These are phyloP conservation scores for Leptodactylus fuscus DNA, from an alignment of 2,113 vertebrate genomes.

Conservation along the genomic window DNA sequence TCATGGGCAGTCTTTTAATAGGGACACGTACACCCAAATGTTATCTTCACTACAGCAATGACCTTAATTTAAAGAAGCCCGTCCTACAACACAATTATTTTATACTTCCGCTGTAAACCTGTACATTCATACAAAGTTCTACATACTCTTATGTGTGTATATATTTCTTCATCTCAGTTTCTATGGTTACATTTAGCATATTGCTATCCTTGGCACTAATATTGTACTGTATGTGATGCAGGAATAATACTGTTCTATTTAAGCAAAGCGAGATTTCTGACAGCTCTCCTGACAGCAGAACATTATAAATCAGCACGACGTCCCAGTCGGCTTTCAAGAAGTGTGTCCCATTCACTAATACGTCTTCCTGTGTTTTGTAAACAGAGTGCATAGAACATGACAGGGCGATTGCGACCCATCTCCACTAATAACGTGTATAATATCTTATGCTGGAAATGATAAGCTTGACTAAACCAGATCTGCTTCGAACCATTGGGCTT, in stretches of 20 bases:
- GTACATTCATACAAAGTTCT: not conserved
- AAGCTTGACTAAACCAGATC: constrained; percentile 67
- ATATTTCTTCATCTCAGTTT: not conserved
- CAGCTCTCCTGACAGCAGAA: constrained; percentile 14
- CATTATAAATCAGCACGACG: constrained; percentile 14
- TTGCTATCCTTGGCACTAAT: constrained; percentile 38
- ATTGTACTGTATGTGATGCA: constrained; percentile 20
- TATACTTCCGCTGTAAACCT: too few relatives aligned
- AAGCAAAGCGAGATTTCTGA: constrained; percentile 39
- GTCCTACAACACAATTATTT: too few relatives aligned
- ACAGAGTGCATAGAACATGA: constrained; percentile 21
- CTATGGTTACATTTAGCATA: constrained; percentile 58
- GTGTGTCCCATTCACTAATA: constrained; percentile 9
- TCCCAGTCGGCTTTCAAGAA: constrained; percentile 14
- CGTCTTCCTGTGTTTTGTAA: constrained; percentile 56
- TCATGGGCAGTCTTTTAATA: too few relatives aligned
- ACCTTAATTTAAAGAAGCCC: too few relatives aligned
- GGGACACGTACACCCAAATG: too few relatives aligned
- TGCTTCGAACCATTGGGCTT: constrained; percentile 65
- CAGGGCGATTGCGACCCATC: constrained; percentile 62
- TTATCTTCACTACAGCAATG: too few relatives aligned
- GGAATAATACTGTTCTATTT: constrained; percentile 28
- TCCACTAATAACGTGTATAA: constrained; percentile 62
- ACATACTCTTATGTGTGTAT: not conserved
- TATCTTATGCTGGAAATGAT: constrained; percentile 62